Conservation (phyloP, 2,797 vertebrate genomes). For the Telmatherina bonti region DNA sequence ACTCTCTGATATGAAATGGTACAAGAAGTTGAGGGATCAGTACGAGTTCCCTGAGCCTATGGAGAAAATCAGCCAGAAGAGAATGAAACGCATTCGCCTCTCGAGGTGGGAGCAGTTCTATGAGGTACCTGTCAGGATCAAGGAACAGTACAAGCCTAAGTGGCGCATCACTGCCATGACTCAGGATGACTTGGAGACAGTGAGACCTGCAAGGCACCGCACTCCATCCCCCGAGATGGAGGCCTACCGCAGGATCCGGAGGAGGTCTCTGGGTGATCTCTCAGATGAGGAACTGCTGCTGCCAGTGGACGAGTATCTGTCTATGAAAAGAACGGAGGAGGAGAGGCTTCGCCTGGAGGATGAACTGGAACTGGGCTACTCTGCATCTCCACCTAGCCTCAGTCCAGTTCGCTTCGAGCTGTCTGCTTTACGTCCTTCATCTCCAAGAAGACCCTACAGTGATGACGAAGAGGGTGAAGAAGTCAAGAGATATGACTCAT, state of each 20-base stretch:
- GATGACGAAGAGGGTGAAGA: constrained; percentile 86
- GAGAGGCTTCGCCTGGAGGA: constrained; percentile 95
- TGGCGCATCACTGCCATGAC: constrained; percentile 92
- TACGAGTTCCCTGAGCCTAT: constrained; percentile 98
- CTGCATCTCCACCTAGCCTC: constrained; percentile 93
- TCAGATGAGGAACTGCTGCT: constrained; percentile 96
- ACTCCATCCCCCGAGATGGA: constrained; percentile 91
- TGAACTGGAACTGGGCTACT: constrained; percentile 94
- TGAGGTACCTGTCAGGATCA: constrained; percentile 94
- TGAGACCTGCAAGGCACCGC: constrained; percentile 93
- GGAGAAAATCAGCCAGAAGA: constrained; percentile 91
- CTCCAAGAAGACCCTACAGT: constrained; percentile 82
- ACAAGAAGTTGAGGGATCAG: constrained; percentile 95
- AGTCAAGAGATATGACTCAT: constrained; percentile 86
- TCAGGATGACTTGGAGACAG: constrained; percentile 96
- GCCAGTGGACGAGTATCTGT: constrained; percentile 93
- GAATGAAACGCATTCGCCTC: constrained; percentile 96
- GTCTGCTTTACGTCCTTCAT: constrained; percentile 89
- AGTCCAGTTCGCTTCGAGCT: constrained; percentile 96
- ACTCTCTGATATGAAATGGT: constrained; percentile 99
- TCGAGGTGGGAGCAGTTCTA: constrained; percentile 99
- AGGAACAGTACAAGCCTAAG: constrained; percentile 95
- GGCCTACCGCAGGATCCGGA: constrained; percentile 89
- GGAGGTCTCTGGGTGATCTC: constrained; percentile 93
- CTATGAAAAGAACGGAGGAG: constrained; percentile 96